Conservation (phyloP, 30 jellyfish, hydroid and myxozoan species). For the Chrysaora quinquecirrha region DNA sequence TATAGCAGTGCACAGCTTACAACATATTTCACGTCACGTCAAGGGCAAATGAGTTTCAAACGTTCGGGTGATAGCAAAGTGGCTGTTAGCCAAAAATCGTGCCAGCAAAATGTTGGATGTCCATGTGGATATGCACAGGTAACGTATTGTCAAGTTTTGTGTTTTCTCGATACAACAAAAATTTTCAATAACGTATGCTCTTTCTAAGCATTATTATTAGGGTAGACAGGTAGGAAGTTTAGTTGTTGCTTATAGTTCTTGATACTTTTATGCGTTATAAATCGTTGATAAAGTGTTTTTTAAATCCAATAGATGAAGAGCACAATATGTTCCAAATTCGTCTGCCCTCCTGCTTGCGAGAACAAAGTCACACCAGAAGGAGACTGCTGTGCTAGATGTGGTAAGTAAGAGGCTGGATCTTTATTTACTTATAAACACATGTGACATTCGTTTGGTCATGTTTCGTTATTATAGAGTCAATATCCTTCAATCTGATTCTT, state of each 20-base stretch:
- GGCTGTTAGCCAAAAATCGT: not conserved
- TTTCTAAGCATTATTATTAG: too few species aligned
- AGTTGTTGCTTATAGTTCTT: too few species aligned
- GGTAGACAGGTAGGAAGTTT: too few species aligned
- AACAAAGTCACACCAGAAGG: constrained; percentile 65
- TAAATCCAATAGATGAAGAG: constrained; percentile 51
- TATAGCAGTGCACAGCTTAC: not conserved
- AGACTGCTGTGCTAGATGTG: constrained; percentile 73
- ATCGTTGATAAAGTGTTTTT: too few species aligned
- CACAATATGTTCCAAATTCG: constrained; percentile 29
- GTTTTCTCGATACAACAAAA: not conserved
- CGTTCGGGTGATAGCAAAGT: constrained; percentile 22
- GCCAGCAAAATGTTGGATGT: constrained; percentile 46
- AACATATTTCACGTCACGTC: constrained; percentile 23
- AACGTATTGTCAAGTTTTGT: not conserved
- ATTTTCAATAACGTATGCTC: too few species aligned
- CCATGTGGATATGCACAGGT: constrained; percentile 55
- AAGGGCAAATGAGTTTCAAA: constrained; percentile 36
- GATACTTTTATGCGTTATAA: too few species aligned
- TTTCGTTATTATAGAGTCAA: too few species aligned
- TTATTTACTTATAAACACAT: too few species aligned
- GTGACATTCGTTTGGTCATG: too few species aligned
- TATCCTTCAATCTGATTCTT: too few species aligned
- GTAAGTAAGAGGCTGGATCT: too few species aligned
- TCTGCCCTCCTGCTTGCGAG: constrained; percentile 57